Evolutionary conservation across 2,113 vertebrate species (phyloP).

Genomic region (Pyrgilauda ruficollis): DNA sequence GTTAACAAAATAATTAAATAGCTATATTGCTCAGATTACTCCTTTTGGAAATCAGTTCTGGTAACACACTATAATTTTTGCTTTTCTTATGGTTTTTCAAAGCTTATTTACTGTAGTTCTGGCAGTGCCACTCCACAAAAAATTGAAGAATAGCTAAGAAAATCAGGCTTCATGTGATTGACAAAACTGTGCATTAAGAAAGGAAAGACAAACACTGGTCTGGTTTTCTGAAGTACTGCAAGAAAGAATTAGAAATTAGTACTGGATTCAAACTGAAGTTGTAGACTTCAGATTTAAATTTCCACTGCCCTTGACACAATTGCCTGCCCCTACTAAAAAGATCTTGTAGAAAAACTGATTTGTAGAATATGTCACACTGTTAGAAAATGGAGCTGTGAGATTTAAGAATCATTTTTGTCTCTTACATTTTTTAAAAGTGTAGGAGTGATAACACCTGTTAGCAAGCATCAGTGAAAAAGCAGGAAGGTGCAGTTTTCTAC

Average conservation of each 20-base stretch:
- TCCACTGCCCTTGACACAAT: not conserved
- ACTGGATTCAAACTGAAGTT: not conserved
- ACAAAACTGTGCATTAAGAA: not conserved
- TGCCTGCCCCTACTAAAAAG: not conserved
- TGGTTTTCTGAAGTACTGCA: not conserved
- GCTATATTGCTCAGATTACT: not conserved
- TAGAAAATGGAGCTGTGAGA: not conserved
- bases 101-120: not conserved
- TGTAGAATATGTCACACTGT: not conserved
- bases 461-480: not conserved
- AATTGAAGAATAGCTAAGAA: not conserved
- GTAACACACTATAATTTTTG: not conserved
- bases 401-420: not conserved
- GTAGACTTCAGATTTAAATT: not conserved
- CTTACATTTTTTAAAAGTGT: not conserved
- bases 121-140: not conserved
- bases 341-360: not conserved
- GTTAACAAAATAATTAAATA: not conserved
- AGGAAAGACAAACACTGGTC: not conserved
- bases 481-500: not conserved
- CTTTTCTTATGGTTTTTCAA: not conserved
- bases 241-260: not conserved
- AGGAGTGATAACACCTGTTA: not conserved
- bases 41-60: not conserved
- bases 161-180: not conserved